Evolutionary conservation across 2,113 vertebrate species (phyloP).

Genomic region (Haplotaxodon microlepis): DNA sequence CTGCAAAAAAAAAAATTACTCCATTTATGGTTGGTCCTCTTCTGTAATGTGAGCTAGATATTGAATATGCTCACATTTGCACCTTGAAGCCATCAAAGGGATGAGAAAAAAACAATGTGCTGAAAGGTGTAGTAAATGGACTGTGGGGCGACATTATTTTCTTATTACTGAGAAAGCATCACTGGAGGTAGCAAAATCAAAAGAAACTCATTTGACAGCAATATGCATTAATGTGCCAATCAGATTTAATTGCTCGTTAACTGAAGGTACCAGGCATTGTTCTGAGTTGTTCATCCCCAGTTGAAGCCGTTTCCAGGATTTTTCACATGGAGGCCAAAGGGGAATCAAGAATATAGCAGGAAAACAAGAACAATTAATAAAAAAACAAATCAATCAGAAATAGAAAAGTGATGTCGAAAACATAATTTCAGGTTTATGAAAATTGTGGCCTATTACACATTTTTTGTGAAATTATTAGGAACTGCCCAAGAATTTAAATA

Average conservation of each 20-base stretch:
- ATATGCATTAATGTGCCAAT: not conserved
- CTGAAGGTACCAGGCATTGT: not conserved
- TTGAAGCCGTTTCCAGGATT: not conserved
- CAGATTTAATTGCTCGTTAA: not conserved
- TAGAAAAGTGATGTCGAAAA: not conserved
- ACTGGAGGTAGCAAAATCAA: not conserved
- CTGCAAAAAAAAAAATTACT: not conserved
- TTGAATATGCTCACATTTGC: not conserved
- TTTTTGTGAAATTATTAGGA: not conserved
- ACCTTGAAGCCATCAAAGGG: not conserved
- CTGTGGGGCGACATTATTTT: not conserved
- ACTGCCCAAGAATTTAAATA: not conserved
- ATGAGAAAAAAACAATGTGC: not conserved
- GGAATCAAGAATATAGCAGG: not conserved
- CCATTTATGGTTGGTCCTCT: not conserved
- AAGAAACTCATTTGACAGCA: not conserved
- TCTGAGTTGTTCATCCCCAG: not conserved
- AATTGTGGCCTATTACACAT: not conserved
- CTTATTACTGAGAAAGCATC: not conserved
- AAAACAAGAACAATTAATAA: not conserved
- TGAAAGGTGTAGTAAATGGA: not conserved
- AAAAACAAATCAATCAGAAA: not conserved
- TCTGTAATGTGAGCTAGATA: not conserved
- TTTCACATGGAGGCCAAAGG: not conserved
- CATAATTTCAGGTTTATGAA: not conserved